These are phyloP conservation scores for Synanthedon vespiformis DNA, from an alignment of 2,888 invertebrate species.

Conservation along the genomic window DNA sequence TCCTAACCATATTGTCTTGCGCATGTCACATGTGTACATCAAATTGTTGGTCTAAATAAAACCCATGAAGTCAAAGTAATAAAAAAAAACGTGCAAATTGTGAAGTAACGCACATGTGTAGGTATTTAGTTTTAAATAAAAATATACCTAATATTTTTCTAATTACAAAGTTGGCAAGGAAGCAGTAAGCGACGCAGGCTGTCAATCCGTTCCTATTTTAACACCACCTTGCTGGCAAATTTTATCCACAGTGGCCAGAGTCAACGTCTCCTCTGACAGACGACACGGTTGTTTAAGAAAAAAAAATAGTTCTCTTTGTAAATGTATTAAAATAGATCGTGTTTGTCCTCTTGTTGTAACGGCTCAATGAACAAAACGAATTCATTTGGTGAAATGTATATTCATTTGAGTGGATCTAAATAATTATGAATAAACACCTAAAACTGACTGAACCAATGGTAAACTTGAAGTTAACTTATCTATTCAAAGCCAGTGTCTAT, in stretches of 20 bases:
- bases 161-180: constrained; percentile 68
- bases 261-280: constrained; percentile 61
- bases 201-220: constrained; percentile 58
- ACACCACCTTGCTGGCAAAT: constrained; percentile 51
- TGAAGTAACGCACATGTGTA: constrained; percentile 30
- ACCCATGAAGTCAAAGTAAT: constrained; percentile 38
- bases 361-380: constrained; percentile 14
- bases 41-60: constrained; percentile 29
- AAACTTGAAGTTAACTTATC: too few species aligned
- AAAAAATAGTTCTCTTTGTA: constrained; percentile 27
- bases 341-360: constrained; percentile 39
- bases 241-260: constrained; percentile 40
- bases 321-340: constrained; percentile 36
- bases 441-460: too few species aligned
- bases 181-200: constrained; percentile 43
- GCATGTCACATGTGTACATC: constrained; percentile 4
- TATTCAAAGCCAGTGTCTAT: background rate
- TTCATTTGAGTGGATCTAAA: too few species aligned
- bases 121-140: constrained; percentile 18
- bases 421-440: background rate
- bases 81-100: constrained; percentile 29
- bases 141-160: constrained; percentile 39
- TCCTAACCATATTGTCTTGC: background rate
- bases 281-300: constrained; percentile 42
- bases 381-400: too few species aligned